Conservation (phyloP, 2,888 invertebrate genomes). For the Prosapia bicincta region DNA sequence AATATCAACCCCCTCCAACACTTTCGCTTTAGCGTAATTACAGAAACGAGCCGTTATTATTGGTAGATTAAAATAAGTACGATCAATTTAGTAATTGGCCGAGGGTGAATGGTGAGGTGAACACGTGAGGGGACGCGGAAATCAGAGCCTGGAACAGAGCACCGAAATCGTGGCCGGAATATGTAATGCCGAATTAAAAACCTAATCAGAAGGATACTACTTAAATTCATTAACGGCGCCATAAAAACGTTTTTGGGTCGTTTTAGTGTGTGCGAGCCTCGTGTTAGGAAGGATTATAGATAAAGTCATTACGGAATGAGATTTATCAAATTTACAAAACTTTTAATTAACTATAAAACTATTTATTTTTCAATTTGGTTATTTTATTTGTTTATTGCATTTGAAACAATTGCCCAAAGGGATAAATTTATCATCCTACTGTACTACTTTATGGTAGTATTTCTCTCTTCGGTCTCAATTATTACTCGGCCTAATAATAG, state of each 20-base stretch:
- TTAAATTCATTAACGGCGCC: neutral
- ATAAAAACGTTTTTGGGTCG: neutral
- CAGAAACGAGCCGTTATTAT: neutral
- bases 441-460: too few species aligned
- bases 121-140: neutral
- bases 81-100: neutral
- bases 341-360: too few species aligned
- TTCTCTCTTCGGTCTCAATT: too few species aligned
- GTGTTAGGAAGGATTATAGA: too few species aligned
- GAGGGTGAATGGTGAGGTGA: neutral
- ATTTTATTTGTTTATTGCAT: too few species aligned
- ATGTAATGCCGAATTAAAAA: neutral
- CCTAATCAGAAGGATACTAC: neutral
- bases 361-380: too few species aligned
- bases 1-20: neutral
- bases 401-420: too few species aligned
- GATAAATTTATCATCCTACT: too few species aligned
- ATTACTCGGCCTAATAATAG: too few species aligned
- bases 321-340: too few species aligned
- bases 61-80: neutral
- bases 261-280: neutral
- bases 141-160: neutral
- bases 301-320: too few species aligned
- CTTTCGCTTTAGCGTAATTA: neutral
- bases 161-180: neutral